Evolutionary conservation across 2,888 invertebrate genomes (phyloP), one percentile per base, ranked within the genome.

Genomic region (Desoria tigrina): DNA sequence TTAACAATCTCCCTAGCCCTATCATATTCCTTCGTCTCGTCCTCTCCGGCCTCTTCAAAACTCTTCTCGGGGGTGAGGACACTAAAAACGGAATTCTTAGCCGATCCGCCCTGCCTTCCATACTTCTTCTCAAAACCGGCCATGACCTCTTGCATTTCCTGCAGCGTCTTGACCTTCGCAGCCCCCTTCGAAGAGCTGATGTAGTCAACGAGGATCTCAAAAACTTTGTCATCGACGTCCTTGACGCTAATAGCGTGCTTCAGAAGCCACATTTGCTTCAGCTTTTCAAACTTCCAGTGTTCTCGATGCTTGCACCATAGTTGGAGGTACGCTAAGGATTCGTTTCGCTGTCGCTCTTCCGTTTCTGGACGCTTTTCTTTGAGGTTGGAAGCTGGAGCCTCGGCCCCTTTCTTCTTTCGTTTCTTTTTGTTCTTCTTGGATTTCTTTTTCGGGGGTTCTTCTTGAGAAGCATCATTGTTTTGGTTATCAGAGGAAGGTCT

Each of bases 201-300:
- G 78, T 90, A 90, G 77, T 89, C 88, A 32, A 90, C 78, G 6
- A 88, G 83, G 16, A 83, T 81, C 2, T 85, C 83, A 85, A 89
- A 90, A 69, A 86, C 81, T 24, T 84, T 81, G 50, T 86, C 84
- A 60, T 67, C 65, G 23, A 73, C 62, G 11, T 42, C 24, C 11
- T 24, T 23, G 2, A 56, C 42, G 32, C 66, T 66, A n/a, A 73
- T 50, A 26, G 69, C 69, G 76, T 88, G 84, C 71, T 87, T 86
- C 73, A 86, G 86, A 57, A 91, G 81, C 85, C 89, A 90, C n/a
- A 87, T 84, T 81, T 91, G 91, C 67, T 86, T 85, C 1, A 87
- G 80, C 79, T 91, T 91, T 80, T 88, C 88, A 78, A 91, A 91
- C 79, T 90, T 91, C 91, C 91, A 91, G 75, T 88, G 85, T 51